A percentile compares a stretch with the other conserved stretches of the same genome.
phyloP scores from a whole-genome alignment of 2,113 vertebrate species.

The Sturnira hondurensis region DNA sequence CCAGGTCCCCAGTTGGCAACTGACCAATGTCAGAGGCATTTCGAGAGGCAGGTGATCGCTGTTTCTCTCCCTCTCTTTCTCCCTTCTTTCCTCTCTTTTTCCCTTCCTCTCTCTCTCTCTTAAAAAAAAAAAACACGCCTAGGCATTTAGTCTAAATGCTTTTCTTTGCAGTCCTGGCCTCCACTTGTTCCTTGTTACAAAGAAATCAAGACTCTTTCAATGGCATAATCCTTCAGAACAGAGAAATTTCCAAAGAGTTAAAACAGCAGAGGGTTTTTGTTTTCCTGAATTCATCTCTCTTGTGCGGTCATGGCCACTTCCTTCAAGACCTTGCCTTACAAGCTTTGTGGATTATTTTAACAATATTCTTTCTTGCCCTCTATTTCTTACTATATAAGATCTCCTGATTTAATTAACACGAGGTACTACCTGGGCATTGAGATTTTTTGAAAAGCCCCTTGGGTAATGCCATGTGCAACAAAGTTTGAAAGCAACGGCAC shows the following conservation, averaged over 20 bases:
- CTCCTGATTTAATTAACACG: not conserved
- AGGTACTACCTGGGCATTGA: not conserved
- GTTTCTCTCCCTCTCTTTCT: too few relatives aligned
- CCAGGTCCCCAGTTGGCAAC: too few relatives aligned
- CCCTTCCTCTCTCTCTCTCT: too few relatives aligned
- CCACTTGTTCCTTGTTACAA: not conserved
- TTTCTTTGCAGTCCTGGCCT: not conserved
- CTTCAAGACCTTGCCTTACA: not conserved
- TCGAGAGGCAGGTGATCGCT: too few relatives aligned
- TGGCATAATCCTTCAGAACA: not conserved
- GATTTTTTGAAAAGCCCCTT: not conserved
- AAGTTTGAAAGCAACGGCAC: not conserved
- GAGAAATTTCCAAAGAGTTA: not conserved
- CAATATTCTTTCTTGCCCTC: not conserved
- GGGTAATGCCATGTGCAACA: not conserved
- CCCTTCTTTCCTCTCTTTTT: too few relatives aligned
- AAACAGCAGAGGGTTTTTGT: not conserved
- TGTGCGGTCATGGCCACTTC: not conserved
- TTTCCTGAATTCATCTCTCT: not conserved
- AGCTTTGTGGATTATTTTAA: not conserved
- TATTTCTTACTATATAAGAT: not conserved
- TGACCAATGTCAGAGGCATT: too few relatives aligned
- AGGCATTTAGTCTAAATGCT: not conserved
- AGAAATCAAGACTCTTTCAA: not conserved
- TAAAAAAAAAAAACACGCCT: not conserved